phyloP scores from a whole-genome alignment of 2,888 invertebrate species.

The Vandiemenella viatica region DNA sequence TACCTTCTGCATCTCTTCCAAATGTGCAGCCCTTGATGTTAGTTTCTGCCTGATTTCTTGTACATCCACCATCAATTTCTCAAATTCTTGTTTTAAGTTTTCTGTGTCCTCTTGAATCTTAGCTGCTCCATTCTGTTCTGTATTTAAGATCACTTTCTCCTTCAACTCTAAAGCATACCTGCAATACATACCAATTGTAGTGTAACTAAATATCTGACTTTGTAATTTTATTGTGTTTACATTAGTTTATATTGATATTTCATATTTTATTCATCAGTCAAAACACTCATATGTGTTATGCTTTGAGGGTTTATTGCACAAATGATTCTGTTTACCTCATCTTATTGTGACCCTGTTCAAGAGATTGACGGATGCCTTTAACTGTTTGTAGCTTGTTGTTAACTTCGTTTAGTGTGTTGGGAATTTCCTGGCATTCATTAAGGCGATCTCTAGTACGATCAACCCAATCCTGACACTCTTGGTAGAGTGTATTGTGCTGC shows the following conservation, averaged over 20 bases:
- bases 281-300: no score
- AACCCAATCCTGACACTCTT: conserved; percentile 88
- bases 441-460: conserved; percentile 78
- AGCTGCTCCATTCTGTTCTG: conserved; percentile 72
- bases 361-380: conserved; percentile 73
- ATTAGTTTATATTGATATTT: no score
- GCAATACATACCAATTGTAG: conserved; percentile 1
- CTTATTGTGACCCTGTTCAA: conserved; percentile 85
- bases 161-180: conserved; percentile 72
- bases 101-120: conserved; percentile 88
- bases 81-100: conserved; percentile 75
- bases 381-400: conserved; percentile 73
- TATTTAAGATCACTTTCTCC: conserved; percentile 85
- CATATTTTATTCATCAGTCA: conserved; percentile 1
- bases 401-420: conserved; percentile 67
- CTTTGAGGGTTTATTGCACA: no score
- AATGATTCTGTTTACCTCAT: conserved; percentile 43
- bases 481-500: conserved; percentile 80
- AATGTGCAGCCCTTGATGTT: conserved; percentile 54
- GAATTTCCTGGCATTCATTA: conserved; percentile 62
- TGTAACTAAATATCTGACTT: not conserved
- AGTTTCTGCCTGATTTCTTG: conserved; percentile 64
- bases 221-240: not conserved
- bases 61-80: conserved; percentile 66
- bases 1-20: conserved; percentile 45